Conservation (phyloP, 2,797 vertebrate genomes). For the Denticeps clupeoides region DNA sequence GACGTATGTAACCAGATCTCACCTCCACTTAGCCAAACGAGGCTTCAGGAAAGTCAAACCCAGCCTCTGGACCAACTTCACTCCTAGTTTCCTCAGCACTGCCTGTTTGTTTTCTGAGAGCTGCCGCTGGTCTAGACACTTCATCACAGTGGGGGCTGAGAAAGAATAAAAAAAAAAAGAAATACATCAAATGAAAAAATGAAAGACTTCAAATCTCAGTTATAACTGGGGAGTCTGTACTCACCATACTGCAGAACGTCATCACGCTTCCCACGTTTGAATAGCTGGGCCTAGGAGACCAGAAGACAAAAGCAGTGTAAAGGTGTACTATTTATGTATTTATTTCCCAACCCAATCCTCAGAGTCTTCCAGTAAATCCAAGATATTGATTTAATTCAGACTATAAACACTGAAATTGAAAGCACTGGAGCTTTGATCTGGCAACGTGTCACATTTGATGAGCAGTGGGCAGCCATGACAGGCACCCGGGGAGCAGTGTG, state of each 20-base stretch:
- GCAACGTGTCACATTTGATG: no score
- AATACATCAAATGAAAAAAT: background rate
- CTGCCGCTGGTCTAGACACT: slow-evolving; percentile 67
- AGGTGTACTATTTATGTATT: no score
- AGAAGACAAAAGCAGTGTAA: slow-evolving; percentile 14
- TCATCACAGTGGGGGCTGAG: slow-evolving; percentile 70
- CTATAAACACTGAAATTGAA: no score
- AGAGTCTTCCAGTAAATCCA: no score
- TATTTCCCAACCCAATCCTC: no score
- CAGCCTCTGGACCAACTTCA: slow-evolving; percentile 86
- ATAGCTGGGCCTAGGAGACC: slow-evolving; percentile 77
- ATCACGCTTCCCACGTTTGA: slow-evolving; percentile 91
- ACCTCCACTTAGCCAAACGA: slow-evolving; percentile 89
- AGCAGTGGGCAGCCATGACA: no score
- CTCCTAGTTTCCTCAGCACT: slow-evolving; percentile 74
- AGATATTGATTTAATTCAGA: no score
- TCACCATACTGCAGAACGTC: slow-evolving; percentile 86
- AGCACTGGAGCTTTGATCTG: no score
- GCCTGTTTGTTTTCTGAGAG: slow-evolving; percentile 74
- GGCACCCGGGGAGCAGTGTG: no score
- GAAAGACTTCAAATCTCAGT: background rate
- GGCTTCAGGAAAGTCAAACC: slow-evolving; percentile 88
- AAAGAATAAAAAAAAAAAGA: slow-evolving; percentile 5
- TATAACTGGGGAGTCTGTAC: slow-evolving; percentile 22
- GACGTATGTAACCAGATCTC: no score